Conservation (phyloP, 1,140 invertebrate genomes). For the Calosoma granatense region DNA sequence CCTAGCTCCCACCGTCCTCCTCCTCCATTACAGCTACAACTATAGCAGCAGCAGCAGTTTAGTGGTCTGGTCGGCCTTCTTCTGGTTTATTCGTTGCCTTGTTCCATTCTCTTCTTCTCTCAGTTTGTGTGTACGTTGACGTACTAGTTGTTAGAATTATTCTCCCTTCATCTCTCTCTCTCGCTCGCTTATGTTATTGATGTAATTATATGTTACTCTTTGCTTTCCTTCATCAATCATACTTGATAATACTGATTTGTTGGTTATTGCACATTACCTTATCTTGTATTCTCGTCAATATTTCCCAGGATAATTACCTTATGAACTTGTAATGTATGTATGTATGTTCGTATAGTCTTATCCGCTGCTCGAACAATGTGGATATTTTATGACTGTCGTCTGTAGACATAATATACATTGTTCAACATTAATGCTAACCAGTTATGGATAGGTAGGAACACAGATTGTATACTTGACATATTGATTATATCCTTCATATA, state of each 20-base stretch:
- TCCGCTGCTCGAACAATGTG: no score
- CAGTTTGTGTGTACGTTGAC: background rate
- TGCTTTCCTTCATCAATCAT: constrained; percentile 16
- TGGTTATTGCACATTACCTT: background rate
- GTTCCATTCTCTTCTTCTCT: background rate
- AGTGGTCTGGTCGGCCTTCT: background rate
- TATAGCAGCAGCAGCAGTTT: background rate
- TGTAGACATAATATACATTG: no score
- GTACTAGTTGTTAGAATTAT: constrained; percentile 15
- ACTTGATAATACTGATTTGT: constrained; percentile 15
- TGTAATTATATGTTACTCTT: constrained; percentile 12
- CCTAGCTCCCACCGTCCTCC: background rate
- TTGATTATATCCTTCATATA: no score
- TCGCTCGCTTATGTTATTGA: no score
- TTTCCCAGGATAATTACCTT: constrained; percentile 11
- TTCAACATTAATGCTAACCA: background rate
- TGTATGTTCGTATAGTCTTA: no score
- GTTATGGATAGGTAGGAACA: no score
- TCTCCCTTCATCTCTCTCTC: constrained; percentile 16
- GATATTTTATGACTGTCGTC: no score
- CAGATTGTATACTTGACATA: no score
- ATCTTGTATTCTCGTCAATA: constrained; percentile 6
- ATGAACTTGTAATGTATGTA: no score
- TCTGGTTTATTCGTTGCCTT: background rate
- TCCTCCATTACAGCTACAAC: no score